These are phyloP conservation scores for Cephalotes varians DNA, from an alignment of 2,888 invertebrate species.

Conservation along the genomic window DNA sequence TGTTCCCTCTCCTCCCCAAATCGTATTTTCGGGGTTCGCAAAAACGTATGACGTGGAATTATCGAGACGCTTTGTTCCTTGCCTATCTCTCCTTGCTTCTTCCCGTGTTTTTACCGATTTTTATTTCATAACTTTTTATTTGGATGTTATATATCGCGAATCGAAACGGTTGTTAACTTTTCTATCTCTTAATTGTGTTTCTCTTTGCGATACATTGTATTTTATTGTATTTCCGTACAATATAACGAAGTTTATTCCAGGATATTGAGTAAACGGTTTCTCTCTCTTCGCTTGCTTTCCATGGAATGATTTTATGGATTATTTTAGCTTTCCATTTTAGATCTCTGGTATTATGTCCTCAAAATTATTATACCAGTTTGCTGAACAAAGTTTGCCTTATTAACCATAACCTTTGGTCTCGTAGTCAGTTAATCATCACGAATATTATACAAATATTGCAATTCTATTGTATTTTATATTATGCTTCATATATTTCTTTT, in stretches of 20 bases:
- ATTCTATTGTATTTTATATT: background rate
- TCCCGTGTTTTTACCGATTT: background rate
- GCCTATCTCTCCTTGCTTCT: constrained; percentile 19
- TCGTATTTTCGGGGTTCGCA: constrained; percentile 54
- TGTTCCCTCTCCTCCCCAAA: background rate
- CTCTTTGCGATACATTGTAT: constrained; percentile 4
- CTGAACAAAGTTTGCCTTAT: background rate
- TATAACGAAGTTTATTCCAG: constrained; percentile 6
- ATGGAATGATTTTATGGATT: constrained; percentile 4
- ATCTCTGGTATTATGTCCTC: background rate
- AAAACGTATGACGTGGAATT: constrained; percentile 55
- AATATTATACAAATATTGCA: background rate
- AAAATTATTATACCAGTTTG: background rate
- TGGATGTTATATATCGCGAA: background rate
- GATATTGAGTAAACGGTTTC: constrained; percentile 16
- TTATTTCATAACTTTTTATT: constrained; percentile 14
- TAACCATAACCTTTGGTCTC: background rate
- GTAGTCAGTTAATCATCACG: background rate
- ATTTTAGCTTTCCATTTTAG: background rate
- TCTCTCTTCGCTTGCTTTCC: background rate
- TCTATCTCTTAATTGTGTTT: constrained; percentile 15
- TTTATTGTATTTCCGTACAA: background rate
- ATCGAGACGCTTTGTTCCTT: constrained; percentile 62
- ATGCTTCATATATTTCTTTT: background rate
- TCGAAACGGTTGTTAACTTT: background rate